Percentiles rank a stretch among this genome's conserved stretches.
These are phyloP conservation scores for Gymnarchus niloticus DNA, from an alignment of 2,113 vertebrate species.

Conservation along the genomic window DNA sequence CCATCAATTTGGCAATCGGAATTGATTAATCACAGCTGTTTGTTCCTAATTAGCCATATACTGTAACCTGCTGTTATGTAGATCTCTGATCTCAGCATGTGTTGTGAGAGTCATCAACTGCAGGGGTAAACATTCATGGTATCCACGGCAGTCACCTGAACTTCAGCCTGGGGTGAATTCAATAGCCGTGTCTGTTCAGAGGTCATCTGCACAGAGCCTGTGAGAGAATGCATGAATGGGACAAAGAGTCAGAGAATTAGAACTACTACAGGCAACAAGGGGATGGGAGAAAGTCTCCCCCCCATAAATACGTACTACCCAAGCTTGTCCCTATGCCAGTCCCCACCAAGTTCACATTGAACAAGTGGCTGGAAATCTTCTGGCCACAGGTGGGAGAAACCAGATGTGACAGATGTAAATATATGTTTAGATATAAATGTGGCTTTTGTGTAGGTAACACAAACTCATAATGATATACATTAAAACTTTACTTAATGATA, in stretches of 20 bases:
- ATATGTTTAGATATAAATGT: neutral
- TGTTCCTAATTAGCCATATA: conserved; percentile 52
- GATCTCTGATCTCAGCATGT: neutral
- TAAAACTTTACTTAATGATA: neutral
- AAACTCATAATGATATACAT: conserved; percentile 7
- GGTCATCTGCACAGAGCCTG: neutral
- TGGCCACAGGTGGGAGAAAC: neutral
- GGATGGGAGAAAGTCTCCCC: neutral
- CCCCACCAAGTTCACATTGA: neutral
- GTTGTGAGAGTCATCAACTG: neutral
- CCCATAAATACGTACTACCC: conserved; percentile 17
- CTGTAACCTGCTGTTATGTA: conserved; percentile 26
- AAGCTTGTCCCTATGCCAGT: neutral
- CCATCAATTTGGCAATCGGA: neutral
- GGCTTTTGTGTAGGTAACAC: neutral
- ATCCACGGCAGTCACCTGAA: neutral
- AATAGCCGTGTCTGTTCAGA: neutral
- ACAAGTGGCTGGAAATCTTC: neutral
- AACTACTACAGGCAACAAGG: conserved; percentile 30
- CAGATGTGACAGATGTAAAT: neutral
- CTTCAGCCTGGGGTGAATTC: neutral
- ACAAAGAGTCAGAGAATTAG: conserved; percentile 33
- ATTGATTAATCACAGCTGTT: conserved; percentile 61
- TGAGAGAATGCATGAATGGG: conserved; percentile 12
- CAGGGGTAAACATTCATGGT: neutral